These are phyloP conservation scores for Onchidella celtica DNA, from an alignment of 2,888 invertebrate genomes.

Conservation along the genomic window DNA sequence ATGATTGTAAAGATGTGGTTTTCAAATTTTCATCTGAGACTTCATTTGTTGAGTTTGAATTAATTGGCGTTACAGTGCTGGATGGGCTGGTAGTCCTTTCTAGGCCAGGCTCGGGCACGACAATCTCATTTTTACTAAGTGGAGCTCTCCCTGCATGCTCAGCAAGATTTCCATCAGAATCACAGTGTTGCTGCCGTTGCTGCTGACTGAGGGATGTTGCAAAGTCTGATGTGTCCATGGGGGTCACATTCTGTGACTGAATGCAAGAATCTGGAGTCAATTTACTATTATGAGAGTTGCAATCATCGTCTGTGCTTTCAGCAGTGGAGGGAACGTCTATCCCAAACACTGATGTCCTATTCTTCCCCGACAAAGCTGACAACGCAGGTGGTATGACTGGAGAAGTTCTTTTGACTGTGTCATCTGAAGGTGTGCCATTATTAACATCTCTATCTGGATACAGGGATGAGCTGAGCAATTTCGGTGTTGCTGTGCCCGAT, in stretches of 20 bases:
- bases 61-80: neutral
- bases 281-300: conserved; percentile 21
- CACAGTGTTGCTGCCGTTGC: conserved; percentile 19
- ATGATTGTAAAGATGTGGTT: neutral
- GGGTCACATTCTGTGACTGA: conserved; percentile 42
- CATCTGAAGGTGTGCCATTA: neutral
- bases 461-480: conserved; percentile 2
- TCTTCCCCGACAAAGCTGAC: conserved; percentile 9
- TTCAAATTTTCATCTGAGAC: neutral
- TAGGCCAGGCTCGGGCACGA: neutral
- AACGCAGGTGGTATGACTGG: conserved; percentile 24
- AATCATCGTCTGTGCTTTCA: conserved; percentile 22
- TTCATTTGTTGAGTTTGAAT: neutral
- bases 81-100: conserved; percentile 8
- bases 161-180: conserved; percentile 1
- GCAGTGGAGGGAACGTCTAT: conserved; percentile 28
- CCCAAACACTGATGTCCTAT: neutral
- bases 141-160: neutral
- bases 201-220: neutral
- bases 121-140: conserved; percentile 7
- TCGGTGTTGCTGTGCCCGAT: neutral
- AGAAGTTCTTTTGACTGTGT: conserved; percentile 8
- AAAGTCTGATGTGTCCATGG: conserved; percentile 29
- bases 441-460: neutral
- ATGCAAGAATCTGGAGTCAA: conserved; percentile 49